A percentile compares a stretch with the other conserved stretches of the same genome.
Conservation (phyloP, 1,140 invertebrate species). For the Bombus turneri region DNA sequence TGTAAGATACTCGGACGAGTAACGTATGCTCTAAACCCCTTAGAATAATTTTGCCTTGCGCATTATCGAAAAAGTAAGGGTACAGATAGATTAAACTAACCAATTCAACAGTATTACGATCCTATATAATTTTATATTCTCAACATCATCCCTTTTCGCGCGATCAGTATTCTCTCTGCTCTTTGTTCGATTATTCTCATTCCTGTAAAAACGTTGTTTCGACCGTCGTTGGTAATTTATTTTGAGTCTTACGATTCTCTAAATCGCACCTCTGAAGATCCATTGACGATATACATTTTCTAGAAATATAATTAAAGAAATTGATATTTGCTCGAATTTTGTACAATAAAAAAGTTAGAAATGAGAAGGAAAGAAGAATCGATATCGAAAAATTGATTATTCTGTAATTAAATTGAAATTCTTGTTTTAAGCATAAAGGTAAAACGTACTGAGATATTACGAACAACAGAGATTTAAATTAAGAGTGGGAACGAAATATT, state of each 20-base stretch:
- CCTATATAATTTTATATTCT: slow-evolving; percentile 31
- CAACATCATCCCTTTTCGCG: neutral
- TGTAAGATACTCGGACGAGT: slow-evolving; percentile 10
- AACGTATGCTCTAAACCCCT: neutral
- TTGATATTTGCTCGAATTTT: slow-evolving; percentile 40
- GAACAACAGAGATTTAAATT: slow-evolving; percentile 36
- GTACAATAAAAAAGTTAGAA: neutral
- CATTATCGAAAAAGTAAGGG: neutral
- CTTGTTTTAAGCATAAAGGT: neutral
- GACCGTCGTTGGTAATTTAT: neutral
- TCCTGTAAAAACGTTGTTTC: slow-evolving; percentile 30
- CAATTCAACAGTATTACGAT: slow-evolving; percentile 60
- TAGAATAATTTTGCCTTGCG: slow-evolving; percentile 7
- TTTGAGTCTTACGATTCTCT: neutral
- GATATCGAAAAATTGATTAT: slow-evolving; percentile 15
- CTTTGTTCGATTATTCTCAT: slow-evolving; percentile 32
- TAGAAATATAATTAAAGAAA: neutral
- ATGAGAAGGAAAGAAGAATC: neutral
- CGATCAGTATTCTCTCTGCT: slow-evolving; percentile 29
- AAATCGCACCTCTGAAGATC: slow-evolving; percentile 1
- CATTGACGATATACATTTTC: slow-evolving; percentile 30
- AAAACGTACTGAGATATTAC: slow-evolving; percentile 26
- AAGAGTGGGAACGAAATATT: slow-evolving; percentile 60
- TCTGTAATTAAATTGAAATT: slow-evolving; percentile 29
- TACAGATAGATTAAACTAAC: slow-evolving; percentile 51